Base-by-base conservation (phyloP, 1,140 invertebrate species). In the Drosophila ficusphila region DNA sequence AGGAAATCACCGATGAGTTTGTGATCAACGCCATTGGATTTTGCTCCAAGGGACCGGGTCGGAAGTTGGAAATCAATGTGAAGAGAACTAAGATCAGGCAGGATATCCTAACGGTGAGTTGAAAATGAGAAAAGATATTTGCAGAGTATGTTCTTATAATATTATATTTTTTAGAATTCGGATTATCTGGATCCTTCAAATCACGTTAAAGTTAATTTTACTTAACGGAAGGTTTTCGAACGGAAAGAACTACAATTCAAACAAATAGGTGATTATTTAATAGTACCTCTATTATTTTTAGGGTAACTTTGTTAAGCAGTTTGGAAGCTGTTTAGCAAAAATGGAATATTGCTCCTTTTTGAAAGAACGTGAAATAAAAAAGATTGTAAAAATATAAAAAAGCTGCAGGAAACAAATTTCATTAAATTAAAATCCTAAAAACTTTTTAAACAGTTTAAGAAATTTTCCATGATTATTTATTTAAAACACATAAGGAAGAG, bases 1-100 rank as follows among this genome's bases (percentile, higher is more conserved):
- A 68, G 4, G 25, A 76, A 47, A 47, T 88, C 21, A 89, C 78
- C 14, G 39, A 88, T n/a, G 69, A 76, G 36, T 78, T 89, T 18
- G 53, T 88, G 0, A 31, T 89, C 19, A 82, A 71, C 42, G 74
- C 82, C 9, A 52, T 86, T 2, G 46, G 42, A 0, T 88, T 31
- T 12, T 82, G 76, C 16, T 31, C 48, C n/a, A 85, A 76, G 12
- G n/a, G n/a, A 6, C 0, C 61, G 1, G 38, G 42, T 16, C 47
- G 82, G 0, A 12, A 38, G 0, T 8, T 86, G 16, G n/a, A 58
- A 3, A 21, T 86, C 0, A 86, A 86, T 51, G 62, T 73, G 4
- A 44, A 70, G 23, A 53, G 42, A 2, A 88, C 68, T 0, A 81
- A 42, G 42, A 88, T 86, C 18, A 36, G 16, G 0, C 16, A 19